These are phyloP conservation scores for Drosophila emarginata DNA, from an alignment of 2,888 invertebrate genomes.

Conservation along the genomic window DNA sequence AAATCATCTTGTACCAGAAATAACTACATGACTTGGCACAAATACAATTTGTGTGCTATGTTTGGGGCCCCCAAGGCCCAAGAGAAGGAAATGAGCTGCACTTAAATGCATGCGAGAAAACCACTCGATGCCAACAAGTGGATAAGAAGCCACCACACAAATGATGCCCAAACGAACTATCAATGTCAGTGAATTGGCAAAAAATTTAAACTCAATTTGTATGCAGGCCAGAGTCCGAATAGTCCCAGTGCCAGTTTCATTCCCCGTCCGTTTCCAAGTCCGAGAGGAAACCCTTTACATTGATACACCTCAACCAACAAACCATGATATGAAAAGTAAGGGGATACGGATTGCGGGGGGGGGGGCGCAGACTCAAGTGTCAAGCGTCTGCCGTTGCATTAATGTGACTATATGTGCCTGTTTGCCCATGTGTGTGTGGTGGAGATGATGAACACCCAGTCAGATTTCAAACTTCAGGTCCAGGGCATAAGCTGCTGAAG, in stretches of 20 bases:
- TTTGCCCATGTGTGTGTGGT: neutral
- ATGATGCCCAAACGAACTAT: slow-evolving; percentile 78
- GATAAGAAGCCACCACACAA: slow-evolving; percentile 78
- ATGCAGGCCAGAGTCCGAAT: slow-evolving; percentile 63
- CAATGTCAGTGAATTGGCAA: slow-evolving; percentile 79
- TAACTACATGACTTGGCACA: slow-evolving; percentile 65
- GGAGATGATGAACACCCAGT: slow-evolving; percentile 64
- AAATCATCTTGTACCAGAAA: slow-evolving; percentile 56
- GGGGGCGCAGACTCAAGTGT: slow-evolving; percentile 54
- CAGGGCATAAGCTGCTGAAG: slow-evolving; percentile 65
- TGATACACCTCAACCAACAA: slow-evolving; percentile 72
- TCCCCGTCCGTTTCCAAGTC: slow-evolving; percentile 9
- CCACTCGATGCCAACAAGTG: slow-evolving; percentile 78
- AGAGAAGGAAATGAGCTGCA: slow-evolving; percentile 76
- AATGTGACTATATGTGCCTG: slow-evolving; percentile 43
- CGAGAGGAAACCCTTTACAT: slow-evolving; percentile 70
- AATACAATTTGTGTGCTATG: slow-evolving; percentile 37
- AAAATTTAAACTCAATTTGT: slow-evolving; percentile 76
- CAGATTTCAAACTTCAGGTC: slow-evolving; percentile 39
- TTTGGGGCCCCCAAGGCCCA: slow-evolving; percentile 44
- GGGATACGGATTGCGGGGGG: slow-evolving; percentile 38
- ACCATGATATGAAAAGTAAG: neutral
- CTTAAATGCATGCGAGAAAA: slow-evolving; percentile 75
- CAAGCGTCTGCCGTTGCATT: slow-evolving; percentile 66
- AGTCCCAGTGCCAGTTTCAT: slow-evolving; percentile 2